Evolutionary conservation across 2,888 invertebrate species (phyloP).

Genomic region (Tetheella fluctuosa): DNA sequence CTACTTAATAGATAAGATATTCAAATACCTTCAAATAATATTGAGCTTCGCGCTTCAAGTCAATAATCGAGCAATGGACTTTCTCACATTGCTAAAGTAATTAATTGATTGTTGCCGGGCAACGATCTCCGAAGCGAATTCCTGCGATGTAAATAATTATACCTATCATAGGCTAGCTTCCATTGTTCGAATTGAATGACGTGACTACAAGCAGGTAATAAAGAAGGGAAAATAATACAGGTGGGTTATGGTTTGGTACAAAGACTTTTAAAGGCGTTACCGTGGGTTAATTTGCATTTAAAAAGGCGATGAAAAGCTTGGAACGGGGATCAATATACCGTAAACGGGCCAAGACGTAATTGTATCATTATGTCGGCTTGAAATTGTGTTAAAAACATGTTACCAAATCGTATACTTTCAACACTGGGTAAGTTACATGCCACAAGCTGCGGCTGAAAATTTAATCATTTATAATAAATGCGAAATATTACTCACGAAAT

Average conservation of each 20-base stretch:
- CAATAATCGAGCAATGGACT: not conserved
- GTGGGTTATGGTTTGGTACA: conserved; percentile 21
- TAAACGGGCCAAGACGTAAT: conserved; percentile 41
- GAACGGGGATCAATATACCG: conserved; percentile 49
- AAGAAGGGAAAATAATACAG: conserved; percentile 16
- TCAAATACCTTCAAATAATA: conserved; percentile 4
- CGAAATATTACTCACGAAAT: no score
- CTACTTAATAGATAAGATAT: conserved; percentile 14
- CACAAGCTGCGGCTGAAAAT: not conserved
- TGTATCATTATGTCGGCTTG: conserved; percentile 30
- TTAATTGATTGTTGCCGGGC: conserved; percentile 32
- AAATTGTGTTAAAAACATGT: conserved; percentile 22
- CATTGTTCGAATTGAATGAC: conserved; percentile 14
- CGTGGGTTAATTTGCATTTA: conserved; percentile 61
- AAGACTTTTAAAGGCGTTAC: conserved; percentile 40
- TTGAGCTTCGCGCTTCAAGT: no score
- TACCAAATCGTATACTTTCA: conserved; percentile 14
- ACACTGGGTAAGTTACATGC: not conserved
- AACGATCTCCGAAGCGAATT: conserved; percentile 23
- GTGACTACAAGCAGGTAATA: conserved; percentile 6
- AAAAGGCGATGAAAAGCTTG: conserved; percentile 55
- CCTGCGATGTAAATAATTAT: conserved; percentile 14
- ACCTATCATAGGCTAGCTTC: conserved; percentile 11
- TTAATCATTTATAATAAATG: no score
- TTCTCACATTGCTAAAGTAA: conserved; percentile 15